Percentiles rank a stretch among this genome's conserved stretches.
phyloP scores from a whole-genome alignment of 2,888 invertebrate genomes.

The Megamerina dolium region DNA sequence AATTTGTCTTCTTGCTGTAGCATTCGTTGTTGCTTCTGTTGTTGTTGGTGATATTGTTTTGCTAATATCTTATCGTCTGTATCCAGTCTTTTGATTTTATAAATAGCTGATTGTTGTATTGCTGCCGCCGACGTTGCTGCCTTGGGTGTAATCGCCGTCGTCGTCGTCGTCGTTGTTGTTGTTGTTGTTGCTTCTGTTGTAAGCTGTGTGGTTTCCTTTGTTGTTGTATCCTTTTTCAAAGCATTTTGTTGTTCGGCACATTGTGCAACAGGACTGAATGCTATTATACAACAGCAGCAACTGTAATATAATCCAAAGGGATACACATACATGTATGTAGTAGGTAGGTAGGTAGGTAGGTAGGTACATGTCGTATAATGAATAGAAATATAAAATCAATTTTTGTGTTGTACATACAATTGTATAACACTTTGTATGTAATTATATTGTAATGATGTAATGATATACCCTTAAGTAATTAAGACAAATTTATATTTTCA shows the following conservation, averaged over 20 bases:
- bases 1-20: slow-evolving; percentile 17
- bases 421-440: no score
- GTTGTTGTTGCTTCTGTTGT: no score
- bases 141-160: slow-evolving; percentile 11
- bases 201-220: slow-evolving; percentile 7
- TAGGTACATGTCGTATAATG: no score
- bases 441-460: no score
- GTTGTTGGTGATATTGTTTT: slow-evolving; percentile 14
- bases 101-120: slow-evolving; percentile 30
- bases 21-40: slow-evolving; percentile 11
- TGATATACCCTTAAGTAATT: no score
- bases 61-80: slow-evolving; percentile 21
- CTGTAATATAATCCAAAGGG: slow-evolving; percentile 29
- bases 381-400: no score
- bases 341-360: no score
- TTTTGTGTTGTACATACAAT: no score
- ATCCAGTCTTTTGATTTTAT: slow-evolving; percentile 34
- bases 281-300: slow-evolving; percentile 34
- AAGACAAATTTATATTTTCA: no score
- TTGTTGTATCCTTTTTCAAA: slow-evolving; percentile 11
- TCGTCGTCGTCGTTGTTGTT: slow-evolving; percentile 20
- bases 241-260: slow-evolving; percentile 20
- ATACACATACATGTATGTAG: no score
- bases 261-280: slow-evolving; percentile 20
- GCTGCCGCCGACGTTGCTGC: slow-evolving; percentile 13